These are phyloP conservation scores for Nymphalis urticae DNA, from an alignment of 2,888 invertebrate species.

Conservation along the genomic window DNA sequence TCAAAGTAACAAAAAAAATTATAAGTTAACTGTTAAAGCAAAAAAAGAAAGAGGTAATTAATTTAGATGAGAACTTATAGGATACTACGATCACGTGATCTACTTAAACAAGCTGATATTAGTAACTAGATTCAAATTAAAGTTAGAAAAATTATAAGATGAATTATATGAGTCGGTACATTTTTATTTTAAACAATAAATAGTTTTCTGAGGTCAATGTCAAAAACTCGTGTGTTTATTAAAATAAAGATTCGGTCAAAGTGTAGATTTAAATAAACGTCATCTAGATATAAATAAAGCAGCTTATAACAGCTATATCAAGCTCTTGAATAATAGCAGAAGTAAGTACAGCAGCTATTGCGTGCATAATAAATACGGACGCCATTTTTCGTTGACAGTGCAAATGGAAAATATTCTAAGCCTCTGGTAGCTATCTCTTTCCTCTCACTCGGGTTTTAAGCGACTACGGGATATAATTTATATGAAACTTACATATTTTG, in stretches of 20 bases:
- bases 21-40: too few relatives aligned
- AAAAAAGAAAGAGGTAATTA: too few relatives aligned
- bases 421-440: slow-evolving; percentile 47
- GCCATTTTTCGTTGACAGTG: slow-evolving; percentile 49
- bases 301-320: slow-evolving; percentile 29
- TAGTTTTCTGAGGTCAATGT: too few relatives aligned
- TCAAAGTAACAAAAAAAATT: too few relatives aligned
- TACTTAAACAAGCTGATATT: too few relatives aligned
- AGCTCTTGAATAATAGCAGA: slow-evolving; percentile 32
- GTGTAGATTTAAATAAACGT: not conserved
- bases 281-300: slow-evolving; percentile 16
- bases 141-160: too few relatives aligned
- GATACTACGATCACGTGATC: too few relatives aligned
- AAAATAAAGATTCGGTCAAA: not conserved
- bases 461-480: slow-evolving; percentile 52
- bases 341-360: slow-evolving; percentile 35
- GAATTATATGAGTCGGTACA: too few relatives aligned
- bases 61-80: too few relatives aligned
- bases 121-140: too few relatives aligned
- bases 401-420: slow-evolving; percentile 51
- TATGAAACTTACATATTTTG: slow-evolving; percentile 43
- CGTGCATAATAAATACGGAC: slow-evolving; percentile 43
- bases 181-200: too few relatives aligned
- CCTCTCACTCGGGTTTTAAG: slow-evolving; percentile 51
- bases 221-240: too few relatives aligned